Base-by-base conservation (phyloP, 2,113 vertebrate species). In the Mastomys natalensis region DNA sequence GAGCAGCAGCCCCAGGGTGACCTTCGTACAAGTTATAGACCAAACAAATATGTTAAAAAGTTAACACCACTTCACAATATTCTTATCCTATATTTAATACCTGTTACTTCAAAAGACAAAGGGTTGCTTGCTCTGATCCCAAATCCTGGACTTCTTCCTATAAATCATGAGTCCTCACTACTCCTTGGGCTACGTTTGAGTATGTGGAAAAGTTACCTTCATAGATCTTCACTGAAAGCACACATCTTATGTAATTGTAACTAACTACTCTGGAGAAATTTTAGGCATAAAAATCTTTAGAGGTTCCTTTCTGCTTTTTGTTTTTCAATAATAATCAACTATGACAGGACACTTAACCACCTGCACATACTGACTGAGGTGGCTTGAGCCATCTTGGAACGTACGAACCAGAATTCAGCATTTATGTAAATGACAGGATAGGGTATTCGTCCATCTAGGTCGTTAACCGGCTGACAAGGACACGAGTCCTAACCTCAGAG, bases 41-140 rank as follows among this genome's bases (percentile, higher is more conserved):
- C 73, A 88, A 96, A 74, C 10, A 73, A 26, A 77, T 84, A n/a
- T 87, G 70, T 90, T 95, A 43, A 78, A 93, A 96, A 87, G 64
- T 87, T 72, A 86, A 89, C 53, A 76, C 45, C 22, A 81, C 51
- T 89, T 81, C 26, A 76, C 12, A 73, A 78, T 87, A 74, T 55
- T 58, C 16, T 73, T 95, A 80, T 70, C 51, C 90, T 88, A 89
- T 6, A 92, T 29, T 64, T 40, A 78, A 72, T 2, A 34, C 74
- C 68, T 3, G 45, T 22, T 55, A 29, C 51, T 73, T 55, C 68
- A 0, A 40, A 40, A 88, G 66, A 53, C 66, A 48, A n/a, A 51
- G 4, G 2, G 3, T 45, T 53, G 19, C 22, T 87, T 81, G 66
- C 22, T 34, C 51, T 90, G 37, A 84, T 66, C 55, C 74, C 80